These are phyloP conservation scores for Pseudochromis fuscus DNA, from an alignment of 2,797 vertebrate species.

Conservation along the genomic window DNA sequence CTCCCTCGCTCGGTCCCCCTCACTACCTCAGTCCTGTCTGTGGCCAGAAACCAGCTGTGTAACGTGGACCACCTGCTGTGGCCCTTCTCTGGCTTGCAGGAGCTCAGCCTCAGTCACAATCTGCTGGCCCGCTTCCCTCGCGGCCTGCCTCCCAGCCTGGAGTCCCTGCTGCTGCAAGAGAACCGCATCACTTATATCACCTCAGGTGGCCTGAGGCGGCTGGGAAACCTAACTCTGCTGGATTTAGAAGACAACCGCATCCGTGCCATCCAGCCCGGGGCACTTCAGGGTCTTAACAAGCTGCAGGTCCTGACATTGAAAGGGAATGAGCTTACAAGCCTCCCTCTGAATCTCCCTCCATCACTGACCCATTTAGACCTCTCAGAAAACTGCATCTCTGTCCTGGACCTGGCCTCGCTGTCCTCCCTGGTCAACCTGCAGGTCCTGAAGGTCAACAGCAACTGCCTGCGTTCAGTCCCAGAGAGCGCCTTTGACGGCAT, in stretches of 20 bases:
- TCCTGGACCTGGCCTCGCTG: slow-evolving; percentile 79
- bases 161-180: slow-evolving; percentile 84
- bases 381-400: slow-evolving; percentile 84
- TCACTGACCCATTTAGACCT: slow-evolving; percentile 84
- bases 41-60: slow-evolving; percentile 86
- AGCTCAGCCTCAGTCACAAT: slow-evolving; percentile 87
- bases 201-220: slow-evolving; percentile 75
- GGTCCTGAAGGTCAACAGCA: slow-evolving; percentile 85
- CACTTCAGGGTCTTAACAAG: slow-evolving; percentile 75
- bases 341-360: slow-evolving; percentile 80
- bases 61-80: slow-evolving; percentile 83
- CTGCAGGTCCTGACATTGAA: slow-evolving; percentile 81
- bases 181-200: slow-evolving; percentile 88
- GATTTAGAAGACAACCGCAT: slow-evolving; percentile 86
- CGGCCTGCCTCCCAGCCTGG: slow-evolving; percentile 84
- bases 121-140: slow-evolving; percentile 83
- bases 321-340: slow-evolving; percentile 79
- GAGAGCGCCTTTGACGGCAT: slow-evolving; percentile 81
- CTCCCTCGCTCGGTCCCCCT: slow-evolving; percentile 84
- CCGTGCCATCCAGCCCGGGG: slow-evolving; percentile 83
- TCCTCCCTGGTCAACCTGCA: slow-evolving; percentile 82
- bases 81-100: slow-evolving; percentile 81
- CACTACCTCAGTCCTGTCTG: slow-evolving; percentile 79
- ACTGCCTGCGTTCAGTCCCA: slow-evolving; percentile 84
- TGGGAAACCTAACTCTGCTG: slow-evolving; percentile 84